Percentiles rank a stretch among this genome's conserved stretches.
These are phyloP conservation scores for Eumeta japonica DNA, from an alignment of 1,140 invertebrate species.

Conservation along the genomic window DNA sequence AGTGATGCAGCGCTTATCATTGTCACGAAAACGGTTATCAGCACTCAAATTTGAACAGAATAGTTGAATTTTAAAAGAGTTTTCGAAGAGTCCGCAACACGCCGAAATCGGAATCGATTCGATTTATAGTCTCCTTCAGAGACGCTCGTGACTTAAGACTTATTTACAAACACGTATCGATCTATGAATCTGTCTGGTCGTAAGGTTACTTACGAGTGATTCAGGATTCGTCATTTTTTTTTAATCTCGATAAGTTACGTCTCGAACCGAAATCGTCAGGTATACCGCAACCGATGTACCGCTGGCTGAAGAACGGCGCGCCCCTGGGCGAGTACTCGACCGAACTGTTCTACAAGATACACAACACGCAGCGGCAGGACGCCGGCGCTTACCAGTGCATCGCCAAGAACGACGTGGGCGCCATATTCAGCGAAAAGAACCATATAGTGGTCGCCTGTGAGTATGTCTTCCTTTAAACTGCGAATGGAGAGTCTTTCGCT, in stretches of 20 bases:
- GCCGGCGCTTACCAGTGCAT: slow-evolving; percentile 88
- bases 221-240: background rate
- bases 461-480: slow-evolving; percentile 38
- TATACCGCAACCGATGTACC: slow-evolving; percentile 82
- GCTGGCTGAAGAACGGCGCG: slow-evolving; percentile 84
- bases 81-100: too few species aligned
- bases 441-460: slow-evolving; percentile 87
- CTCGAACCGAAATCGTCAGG: slow-evolving; percentile 56
- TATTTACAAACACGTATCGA: too few species aligned
- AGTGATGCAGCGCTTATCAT: too few species aligned
- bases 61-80: too few species aligned
- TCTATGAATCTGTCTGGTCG: too few species aligned
- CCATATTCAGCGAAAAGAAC: slow-evolving; percentile 86
- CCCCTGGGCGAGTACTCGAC: slow-evolving; percentile 72
- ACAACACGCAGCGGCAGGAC: slow-evolving; percentile 73
- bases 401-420: slow-evolving; percentile 84
- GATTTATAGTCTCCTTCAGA: too few species aligned
- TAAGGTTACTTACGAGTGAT: too few species aligned
- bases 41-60: too few species aligned
- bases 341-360: slow-evolving; percentile 79
- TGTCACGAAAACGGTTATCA: too few species aligned
- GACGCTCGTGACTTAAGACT: too few species aligned
- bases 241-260: background rate
- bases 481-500: slow-evolving; percentile 3
- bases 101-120: too few species aligned